phyloP scores from a whole-genome alignment of 2,113 vertebrate species.

The Amia ocellicauda region DNA sequence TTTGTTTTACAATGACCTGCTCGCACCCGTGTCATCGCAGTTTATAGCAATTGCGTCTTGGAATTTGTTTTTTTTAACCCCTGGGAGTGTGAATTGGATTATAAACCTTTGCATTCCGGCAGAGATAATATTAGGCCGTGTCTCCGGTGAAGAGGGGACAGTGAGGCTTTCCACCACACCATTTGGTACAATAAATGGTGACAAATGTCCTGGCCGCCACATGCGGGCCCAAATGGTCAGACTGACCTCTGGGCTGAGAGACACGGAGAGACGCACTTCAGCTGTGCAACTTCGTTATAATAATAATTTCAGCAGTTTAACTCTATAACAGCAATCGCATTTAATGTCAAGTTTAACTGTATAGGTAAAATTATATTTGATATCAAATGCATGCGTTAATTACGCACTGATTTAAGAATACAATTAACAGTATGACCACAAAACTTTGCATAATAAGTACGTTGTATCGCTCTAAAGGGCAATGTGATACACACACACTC shows the following conservation, averaged over 20 bases:
- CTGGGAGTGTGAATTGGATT: slow-evolving; percentile 34
- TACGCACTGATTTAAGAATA: slow-evolving; percentile 11
- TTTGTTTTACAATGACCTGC: too few relatives aligned
- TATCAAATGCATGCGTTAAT: slow-evolving; percentile 27
- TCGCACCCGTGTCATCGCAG: too few relatives aligned
- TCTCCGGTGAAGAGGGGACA: background rate
- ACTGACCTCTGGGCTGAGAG: too few relatives aligned
- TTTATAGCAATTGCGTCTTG: too few relatives aligned
- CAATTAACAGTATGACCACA: slow-evolving; percentile 9
- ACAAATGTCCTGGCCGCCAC: slow-evolving; percentile 47
- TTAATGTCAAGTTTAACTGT: too few relatives aligned
- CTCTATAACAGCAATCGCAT: too few relatives aligned
- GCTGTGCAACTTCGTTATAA: too few relatives aligned
- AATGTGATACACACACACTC: too few relatives aligned
- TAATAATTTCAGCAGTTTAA: too few relatives aligned
- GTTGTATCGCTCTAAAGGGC: too few relatives aligned
- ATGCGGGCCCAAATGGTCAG: slow-evolving; percentile 55
- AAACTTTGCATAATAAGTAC: slow-evolving; percentile 4
- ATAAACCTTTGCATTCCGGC: slow-evolving; percentile 17
- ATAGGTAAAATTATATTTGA: too few relatives aligned
- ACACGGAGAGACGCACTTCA: too few relatives aligned
- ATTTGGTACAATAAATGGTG: slow-evolving; percentile 66
- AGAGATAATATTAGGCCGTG: slow-evolving; percentile 7
- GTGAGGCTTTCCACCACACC: slow-evolving; percentile 37
- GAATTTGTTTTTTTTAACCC: slow-evolving; percentile 33